Evolutionary conservation across 92 coral and sea anemone genomes (phyloP).

Genomic region (Desmophyllum pertusum): DNA sequence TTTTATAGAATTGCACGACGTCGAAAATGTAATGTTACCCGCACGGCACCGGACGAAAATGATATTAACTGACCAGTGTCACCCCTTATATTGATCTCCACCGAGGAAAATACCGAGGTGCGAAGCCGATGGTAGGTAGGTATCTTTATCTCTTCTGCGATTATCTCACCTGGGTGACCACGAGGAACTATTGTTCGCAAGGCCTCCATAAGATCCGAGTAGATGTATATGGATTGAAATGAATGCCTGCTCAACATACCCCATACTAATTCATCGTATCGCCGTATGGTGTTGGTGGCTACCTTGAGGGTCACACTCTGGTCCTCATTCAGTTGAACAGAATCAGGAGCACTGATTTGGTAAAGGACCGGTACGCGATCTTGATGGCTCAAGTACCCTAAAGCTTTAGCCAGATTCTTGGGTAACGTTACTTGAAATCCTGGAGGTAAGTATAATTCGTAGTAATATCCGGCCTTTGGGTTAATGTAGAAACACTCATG

Average conservation of each 20-base stretch:
- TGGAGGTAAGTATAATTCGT: background rate
- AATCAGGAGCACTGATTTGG: background rate
- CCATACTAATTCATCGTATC: conserved; percentile 35
- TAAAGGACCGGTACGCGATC: background rate
- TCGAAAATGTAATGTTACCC: conserved; percentile 33
- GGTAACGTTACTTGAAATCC: conserved; percentile 19
- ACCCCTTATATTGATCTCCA: conserved; percentile 27
- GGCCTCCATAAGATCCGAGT: conserved; percentile 15
- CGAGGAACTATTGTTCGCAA: conserved; percentile 11
- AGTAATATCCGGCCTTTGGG: background rate
- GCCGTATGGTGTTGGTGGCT: background rate
- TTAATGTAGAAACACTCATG: conserved; percentile 19
- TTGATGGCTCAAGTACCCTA: conserved; percentile 20
- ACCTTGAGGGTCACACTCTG: background rate
- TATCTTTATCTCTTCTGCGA: conserved; percentile 24
- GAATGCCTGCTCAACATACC: conserved; percentile 10
- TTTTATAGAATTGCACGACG: conserved; percentile 25
- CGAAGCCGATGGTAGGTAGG: conserved; percentile 28
- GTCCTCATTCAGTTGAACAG: conserved; percentile 5
- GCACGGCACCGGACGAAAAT: conserved; percentile 24
- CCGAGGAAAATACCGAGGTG: conserved; percentile 21
- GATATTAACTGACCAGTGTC: conserved; percentile 12
- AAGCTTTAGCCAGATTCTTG: conserved; percentile 15
- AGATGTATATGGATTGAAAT: conserved; percentile 23
- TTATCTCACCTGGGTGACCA: background rate